Conservation (phyloP, 2,888 invertebrate species). For the Panopea generosa region DNA sequence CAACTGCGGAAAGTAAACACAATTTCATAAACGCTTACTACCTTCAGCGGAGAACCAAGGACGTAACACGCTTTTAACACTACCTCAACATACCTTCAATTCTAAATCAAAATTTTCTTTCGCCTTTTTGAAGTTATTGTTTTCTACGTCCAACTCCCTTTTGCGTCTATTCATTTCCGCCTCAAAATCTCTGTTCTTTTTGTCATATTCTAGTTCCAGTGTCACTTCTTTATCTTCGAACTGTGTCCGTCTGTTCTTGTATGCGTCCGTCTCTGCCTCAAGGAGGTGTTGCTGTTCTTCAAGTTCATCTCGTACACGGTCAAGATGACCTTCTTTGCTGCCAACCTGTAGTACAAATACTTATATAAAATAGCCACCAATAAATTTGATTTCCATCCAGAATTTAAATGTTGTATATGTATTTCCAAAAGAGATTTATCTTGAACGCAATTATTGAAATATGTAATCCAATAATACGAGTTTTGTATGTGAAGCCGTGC, state of each 20-base stretch:
- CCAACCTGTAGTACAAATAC: conserved; percentile 26
- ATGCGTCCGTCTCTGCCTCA: conserved; percentile 68
- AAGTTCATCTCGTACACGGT: conserved; percentile 67
- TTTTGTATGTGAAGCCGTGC: no score
- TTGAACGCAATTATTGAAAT: no score
- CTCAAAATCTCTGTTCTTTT: conserved; percentile 66
- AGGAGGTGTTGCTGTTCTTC: conserved; percentile 74
- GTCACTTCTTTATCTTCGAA: conserved; percentile 73
- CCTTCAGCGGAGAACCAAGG: no score
- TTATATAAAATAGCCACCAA: not conserved
- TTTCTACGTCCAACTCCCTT: conserved; percentile 63
- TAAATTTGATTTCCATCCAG: not conserved
- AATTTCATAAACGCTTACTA: no score
- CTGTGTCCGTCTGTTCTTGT: conserved; percentile 63
- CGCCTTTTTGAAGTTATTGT: conserved; percentile 68
- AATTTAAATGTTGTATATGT: no score
- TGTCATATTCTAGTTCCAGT: conserved; percentile 69
- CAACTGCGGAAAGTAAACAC: no score
- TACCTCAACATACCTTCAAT: conserved; percentile 75
- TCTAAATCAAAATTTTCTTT: conserved; percentile 76
- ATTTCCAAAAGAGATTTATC: no score
- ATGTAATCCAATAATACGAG: no score
- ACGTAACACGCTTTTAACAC: no score
- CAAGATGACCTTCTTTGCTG: conserved; percentile 71
- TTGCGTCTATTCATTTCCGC: conserved; percentile 52